Evolutionary conservation across 2,888 invertebrate species (phyloP).

Genomic region (Zonitis immaculata): DNA sequence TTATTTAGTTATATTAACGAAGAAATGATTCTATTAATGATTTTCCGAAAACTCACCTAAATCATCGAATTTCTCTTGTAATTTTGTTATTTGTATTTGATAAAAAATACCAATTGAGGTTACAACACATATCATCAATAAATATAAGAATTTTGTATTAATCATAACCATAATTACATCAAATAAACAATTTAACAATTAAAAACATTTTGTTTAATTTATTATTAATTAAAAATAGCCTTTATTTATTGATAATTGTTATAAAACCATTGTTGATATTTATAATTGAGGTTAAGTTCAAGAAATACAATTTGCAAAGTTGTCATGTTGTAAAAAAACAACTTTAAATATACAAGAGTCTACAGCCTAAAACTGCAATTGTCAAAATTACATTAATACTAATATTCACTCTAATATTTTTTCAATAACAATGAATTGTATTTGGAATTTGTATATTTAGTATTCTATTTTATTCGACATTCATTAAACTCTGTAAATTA

Average conservation of each 20-base stretch:
- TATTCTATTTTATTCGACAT: too few relatives aligned
- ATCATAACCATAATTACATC: conserved; percentile 8
- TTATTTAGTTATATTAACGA: too few relatives aligned
- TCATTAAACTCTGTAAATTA: too few relatives aligned
- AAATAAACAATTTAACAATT: background rate
- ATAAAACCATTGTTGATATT: background rate
- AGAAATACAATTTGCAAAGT: background rate
- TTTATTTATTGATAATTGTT: background rate
- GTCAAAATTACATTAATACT: too few relatives aligned
- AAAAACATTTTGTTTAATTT: background rate
- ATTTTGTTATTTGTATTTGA: conserved; percentile 33
- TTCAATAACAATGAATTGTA: too few relatives aligned
- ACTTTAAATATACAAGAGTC: too few relatives aligned
- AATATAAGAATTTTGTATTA: conserved; percentile 16
- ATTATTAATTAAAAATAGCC: background rate
- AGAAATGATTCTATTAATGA: too few relatives aligned
- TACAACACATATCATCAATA: conserved; percentile 27
- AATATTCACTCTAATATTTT: too few relatives aligned
- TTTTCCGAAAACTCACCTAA: conserved; percentile 33
- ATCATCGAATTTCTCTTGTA: conserved; percentile 31
- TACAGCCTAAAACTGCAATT: too few relatives aligned
- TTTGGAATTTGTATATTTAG: too few relatives aligned
- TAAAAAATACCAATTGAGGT: conserved; percentile 32
- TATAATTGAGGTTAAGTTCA: background rate
- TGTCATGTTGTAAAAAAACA: too few relatives aligned